Conservation (phyloP, 2,797 vertebrate species). For the Chlorospingus semifuscus region DNA sequence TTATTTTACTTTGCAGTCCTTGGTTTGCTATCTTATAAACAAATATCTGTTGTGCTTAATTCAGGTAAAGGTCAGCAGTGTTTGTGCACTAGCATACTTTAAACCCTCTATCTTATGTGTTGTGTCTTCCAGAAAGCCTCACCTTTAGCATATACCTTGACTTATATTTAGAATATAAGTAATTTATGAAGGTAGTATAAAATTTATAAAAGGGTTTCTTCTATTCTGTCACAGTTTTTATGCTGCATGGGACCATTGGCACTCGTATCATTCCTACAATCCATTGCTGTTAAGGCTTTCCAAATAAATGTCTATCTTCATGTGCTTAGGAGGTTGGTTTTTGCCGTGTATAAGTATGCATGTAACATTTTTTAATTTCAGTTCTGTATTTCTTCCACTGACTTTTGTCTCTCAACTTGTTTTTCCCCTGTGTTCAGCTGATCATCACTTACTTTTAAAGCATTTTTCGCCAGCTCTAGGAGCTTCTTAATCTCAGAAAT, state of each 20-base stretch:
- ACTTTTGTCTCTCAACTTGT: background rate
- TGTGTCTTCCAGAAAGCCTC: background rate
- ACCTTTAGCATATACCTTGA: background rate
- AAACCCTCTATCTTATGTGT: background rate
- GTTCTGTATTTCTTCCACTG: background rate
- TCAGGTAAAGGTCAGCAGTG: background rate
- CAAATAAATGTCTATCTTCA: background rate
- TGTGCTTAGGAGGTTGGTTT: accelerated
- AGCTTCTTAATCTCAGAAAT: conserved; percentile 10
- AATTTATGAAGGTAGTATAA: background rate
- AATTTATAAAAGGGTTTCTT: background rate
- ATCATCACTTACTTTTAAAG: background rate
- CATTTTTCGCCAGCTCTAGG: background rate
- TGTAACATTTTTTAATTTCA: background rate
- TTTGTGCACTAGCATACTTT: background rate
- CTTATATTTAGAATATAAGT: background rate
- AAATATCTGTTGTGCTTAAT: background rate
- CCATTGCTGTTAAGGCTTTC: background rate
- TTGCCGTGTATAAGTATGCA: background rate
- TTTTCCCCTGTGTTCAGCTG: background rate
- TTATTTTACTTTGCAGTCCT: background rate
- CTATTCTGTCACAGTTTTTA: background rate
- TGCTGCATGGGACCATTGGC: background rate
- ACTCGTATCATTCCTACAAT: background rate
- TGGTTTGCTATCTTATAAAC: background rate